These are phyloP conservation scores for Polydrusus pterygomalis DNA, from an alignment of 2,888 invertebrate species.

Conservation along the genomic window DNA sequence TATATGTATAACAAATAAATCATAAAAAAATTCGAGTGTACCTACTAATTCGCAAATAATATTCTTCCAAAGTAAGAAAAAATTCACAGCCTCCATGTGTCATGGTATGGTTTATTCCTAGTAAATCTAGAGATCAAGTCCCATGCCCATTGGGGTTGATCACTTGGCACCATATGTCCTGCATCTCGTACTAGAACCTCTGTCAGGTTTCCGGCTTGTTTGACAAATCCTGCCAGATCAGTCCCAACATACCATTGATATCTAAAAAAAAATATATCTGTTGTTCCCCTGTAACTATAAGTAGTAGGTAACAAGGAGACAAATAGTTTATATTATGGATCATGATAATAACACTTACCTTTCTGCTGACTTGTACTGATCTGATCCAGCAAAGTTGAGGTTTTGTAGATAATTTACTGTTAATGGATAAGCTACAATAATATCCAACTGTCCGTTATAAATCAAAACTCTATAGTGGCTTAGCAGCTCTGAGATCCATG, in stretches of 20 bases:
- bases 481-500: slow-evolving; percentile 81
- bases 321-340: no score
- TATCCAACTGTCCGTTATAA: slow-evolving; percentile 93
- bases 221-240: slow-evolving; percentile 84
- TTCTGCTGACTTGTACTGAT: slow-evolving; percentile 79
- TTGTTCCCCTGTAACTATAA: no score
- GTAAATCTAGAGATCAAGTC: slow-evolving; percentile 84
- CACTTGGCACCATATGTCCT: slow-evolving; percentile 88
- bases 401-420: slow-evolving; percentile 86
- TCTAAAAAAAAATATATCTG: no score
- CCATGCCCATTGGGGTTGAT: slow-evolving; percentile 86
- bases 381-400: slow-evolving; percentile 80
- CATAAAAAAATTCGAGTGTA: slow-evolving; percentile 8
- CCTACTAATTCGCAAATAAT: not conserved
- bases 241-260: slow-evolving; percentile 81
- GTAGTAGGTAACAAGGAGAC: no score
- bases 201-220: slow-evolving; percentile 81
- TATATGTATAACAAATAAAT: not conserved
- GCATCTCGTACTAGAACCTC: slow-evolving; percentile 86
- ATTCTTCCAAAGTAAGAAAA: not conserved
- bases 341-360: slow-evolving; percentile 65
- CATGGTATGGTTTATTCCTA: slow-evolving; percentile 60
- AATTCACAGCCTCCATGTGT: not conserved
- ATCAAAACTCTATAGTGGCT: slow-evolving; percentile 83
- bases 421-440: slow-evolving; percentile 91